These are phyloP conservation scores for Mus spretus DNA, from an alignment of 2,797 vertebrate species.

Conservation along the genomic window DNA sequence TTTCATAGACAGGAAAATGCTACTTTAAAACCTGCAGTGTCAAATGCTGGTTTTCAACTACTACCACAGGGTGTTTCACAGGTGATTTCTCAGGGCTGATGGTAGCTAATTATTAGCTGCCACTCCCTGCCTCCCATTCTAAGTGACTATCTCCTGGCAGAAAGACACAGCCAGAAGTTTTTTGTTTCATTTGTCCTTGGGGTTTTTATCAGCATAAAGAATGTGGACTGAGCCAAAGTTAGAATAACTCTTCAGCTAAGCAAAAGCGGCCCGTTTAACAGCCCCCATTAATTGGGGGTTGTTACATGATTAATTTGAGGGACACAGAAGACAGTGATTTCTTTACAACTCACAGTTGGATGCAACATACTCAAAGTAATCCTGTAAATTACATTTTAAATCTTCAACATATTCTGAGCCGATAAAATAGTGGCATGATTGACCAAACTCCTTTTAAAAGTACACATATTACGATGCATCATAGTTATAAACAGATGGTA, in stretches of 20 bases:
- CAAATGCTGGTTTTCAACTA: constrained; percentile 83
- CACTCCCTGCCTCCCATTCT: constrained; percentile 78
- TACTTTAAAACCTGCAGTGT: constrained; percentile 86
- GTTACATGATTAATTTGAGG: constrained; percentile 81
- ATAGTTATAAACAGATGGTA: constrained; percentile 94
- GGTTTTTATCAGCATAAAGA: constrained; percentile 79
- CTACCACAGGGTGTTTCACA: constrained; percentile 83
- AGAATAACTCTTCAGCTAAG: constrained; percentile 81
- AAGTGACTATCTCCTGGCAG: constrained; percentile 81
- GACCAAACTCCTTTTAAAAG: constrained; percentile 92
- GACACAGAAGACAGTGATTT: constrained; percentile 83
- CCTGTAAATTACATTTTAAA: constrained; percentile 86
- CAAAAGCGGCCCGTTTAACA: constrained; percentile 82
- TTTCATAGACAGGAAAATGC: constrained; percentile 73
- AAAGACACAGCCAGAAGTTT: constrained; percentile 77
- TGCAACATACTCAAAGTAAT: constrained; percentile 81
- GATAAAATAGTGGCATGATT: constrained; percentile 91
- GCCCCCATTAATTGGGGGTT: constrained; percentile 81
- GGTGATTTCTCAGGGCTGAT: constrained; percentile 76
- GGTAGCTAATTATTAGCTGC: constrained; percentile 84
- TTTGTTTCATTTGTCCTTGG: constrained; percentile 85
- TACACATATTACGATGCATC: constrained; percentile 93
- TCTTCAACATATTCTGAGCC: constrained; percentile 88
- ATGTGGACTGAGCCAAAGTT: constrained; percentile 79
- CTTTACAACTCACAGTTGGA: constrained; percentile 82